A percentile compares a stretch with the other conserved stretches of the same genome.
Conservation (phyloP, 2,113 vertebrate genomes). For the Cephalopholis sonnerati region DNA sequence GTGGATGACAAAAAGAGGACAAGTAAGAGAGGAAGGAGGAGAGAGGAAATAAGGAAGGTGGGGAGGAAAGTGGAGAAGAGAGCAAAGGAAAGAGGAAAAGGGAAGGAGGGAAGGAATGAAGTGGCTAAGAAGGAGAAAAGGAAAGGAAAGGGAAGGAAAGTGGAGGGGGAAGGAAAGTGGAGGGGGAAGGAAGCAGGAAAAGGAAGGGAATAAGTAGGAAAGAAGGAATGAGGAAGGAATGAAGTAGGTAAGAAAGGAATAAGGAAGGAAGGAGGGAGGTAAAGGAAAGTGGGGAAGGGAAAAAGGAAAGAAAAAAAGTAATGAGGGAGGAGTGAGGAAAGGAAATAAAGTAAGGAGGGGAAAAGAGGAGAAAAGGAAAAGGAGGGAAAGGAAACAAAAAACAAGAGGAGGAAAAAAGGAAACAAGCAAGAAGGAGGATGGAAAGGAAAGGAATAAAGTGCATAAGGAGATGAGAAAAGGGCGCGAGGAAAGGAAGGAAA, state of each 20-base stretch:
- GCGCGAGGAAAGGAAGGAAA: too few species aligned
- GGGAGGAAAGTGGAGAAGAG: too few species aligned
- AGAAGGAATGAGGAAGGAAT: too few species aligned
- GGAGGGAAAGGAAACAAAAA: not conserved
- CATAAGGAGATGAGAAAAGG: too few species aligned
- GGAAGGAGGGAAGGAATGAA: not conserved
- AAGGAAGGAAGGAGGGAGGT: not conserved
- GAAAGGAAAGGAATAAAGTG: not conserved
- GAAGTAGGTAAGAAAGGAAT: not conserved
- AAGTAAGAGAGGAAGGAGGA: too few species aligned
- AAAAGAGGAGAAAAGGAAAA: not conserved
- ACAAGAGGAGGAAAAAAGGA: not conserved
- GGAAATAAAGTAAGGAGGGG: too few species aligned
- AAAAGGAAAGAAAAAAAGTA: not conserved
- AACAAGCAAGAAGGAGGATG: not conserved
- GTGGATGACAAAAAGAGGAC: not conserved
- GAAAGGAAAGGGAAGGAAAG: not conserved
- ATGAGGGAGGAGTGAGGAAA: not conserved
- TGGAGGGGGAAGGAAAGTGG: not conserved
- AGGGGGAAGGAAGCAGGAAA: not conserved
- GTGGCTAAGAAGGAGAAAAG: too few species aligned
- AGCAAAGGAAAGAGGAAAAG: not conserved
- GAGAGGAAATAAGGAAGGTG: too few species aligned
- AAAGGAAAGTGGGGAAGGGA: too few species aligned
- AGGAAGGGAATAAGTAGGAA: not conserved